phyloP scores from a whole-genome alignment of 2,113 vertebrate genomes.

The Catharus fuscescens region DNA sequence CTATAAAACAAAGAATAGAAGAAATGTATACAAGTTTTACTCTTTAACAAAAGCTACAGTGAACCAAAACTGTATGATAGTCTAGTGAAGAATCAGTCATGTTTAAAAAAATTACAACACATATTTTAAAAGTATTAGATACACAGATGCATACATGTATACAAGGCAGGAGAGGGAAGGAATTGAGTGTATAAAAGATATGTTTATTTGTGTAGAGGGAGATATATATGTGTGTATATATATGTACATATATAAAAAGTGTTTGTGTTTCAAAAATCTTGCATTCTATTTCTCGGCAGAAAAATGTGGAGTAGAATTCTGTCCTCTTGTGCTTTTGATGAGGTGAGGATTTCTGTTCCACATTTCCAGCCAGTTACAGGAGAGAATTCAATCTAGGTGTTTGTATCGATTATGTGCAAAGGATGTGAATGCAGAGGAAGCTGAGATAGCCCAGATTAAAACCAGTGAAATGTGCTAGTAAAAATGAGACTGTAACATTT shows the following conservation, averaged over 20 bases:
- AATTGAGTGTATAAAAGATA: background rate
- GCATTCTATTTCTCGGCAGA: background rate
- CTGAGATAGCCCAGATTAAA: background rate
- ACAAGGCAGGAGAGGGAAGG: fast-evolving
- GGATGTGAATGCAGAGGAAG: conserved; percentile 11
- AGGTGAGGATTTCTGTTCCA: conserved; percentile 7
- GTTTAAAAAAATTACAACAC: background rate
- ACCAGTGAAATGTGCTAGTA: background rate
- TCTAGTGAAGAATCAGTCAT: background rate
- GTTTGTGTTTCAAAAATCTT: background rate
- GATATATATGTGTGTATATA: too few relatives aligned
- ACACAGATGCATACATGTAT: background rate
- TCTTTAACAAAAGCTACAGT: background rate
- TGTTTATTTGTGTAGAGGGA: background rate
- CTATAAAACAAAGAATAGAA: conserved; percentile 21
- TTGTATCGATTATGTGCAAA: background rate
- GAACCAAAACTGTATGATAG: background rate
- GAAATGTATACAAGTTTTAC: background rate
- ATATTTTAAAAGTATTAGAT: background rate
- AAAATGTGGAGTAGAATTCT: background rate
- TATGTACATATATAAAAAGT: background rate
- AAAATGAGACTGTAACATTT: conserved; percentile 7
- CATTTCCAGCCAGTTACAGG: background rate
- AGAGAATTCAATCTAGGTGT: conserved; percentile 24
- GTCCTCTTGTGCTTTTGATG: background rate